These are phyloP conservation scores for Pseudococcus viburni DNA, from an alignment of 2,888 invertebrate species.

Conservation along the genomic window DNA sequence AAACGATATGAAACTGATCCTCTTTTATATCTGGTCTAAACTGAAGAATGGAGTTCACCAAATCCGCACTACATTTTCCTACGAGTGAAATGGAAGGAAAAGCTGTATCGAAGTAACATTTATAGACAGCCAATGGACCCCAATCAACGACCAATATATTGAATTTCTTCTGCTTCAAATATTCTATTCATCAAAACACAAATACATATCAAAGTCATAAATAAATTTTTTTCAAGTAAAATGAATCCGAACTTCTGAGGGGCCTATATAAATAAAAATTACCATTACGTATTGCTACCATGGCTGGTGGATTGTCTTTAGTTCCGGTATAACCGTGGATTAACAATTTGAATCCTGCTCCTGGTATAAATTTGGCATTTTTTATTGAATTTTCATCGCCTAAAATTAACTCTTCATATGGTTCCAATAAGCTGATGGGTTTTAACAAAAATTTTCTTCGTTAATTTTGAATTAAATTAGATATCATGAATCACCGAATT, in stretches of 20 bases:
- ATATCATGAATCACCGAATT: too few species aligned
- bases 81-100: slow-evolving; percentile 76
- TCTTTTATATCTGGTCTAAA: slow-evolving; percentile 71
- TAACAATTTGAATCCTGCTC: neutral
- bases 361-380: neutral
- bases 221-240: too few species aligned
- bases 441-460: neutral
- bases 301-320: neutral
- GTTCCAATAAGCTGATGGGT: neutral
- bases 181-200: neutral
- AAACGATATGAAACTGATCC: slow-evolving; percentile 76
- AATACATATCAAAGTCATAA: too few species aligned
- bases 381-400: neutral
- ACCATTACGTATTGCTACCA: neutral
- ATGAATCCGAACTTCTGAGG: too few species aligned
- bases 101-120: slow-evolving; percentile 14
- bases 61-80: slow-evolving; percentile 76
- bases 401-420: neutral
- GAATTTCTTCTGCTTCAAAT: neutral
- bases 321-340: slow-evolving; percentile 2
- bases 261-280: neutral
- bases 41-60: slow-evolving; percentile 75
- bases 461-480: too few species aligned
- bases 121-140: neutral
- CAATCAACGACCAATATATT: neutral